phyloP scores from a whole-genome alignment of 2,797 vertebrate species.

The Ptychobarbus kaznakovi region DNA sequence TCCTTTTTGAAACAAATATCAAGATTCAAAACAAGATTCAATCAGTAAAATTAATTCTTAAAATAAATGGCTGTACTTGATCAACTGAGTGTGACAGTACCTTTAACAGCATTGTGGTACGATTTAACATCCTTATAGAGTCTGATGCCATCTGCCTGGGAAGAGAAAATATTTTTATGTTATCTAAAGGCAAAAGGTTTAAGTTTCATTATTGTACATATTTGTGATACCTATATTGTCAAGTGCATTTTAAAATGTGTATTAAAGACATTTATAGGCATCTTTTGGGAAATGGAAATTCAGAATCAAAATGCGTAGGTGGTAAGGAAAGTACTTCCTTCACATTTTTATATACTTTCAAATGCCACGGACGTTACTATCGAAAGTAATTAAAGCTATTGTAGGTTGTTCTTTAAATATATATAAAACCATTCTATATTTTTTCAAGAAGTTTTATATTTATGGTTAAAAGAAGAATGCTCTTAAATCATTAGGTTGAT shows the following conservation, averaged over 20 bases:
- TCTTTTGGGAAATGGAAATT: background rate
- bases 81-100: constrained; percentile 66
- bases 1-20: too few species aligned
- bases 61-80: background rate
- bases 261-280: background rate
- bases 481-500: background rate
- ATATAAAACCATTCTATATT: background rate
- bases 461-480: background rate
- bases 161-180: constrained; percentile 29
- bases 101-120: constrained; percentile 87
- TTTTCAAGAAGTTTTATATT: background rate
- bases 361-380: background rate
- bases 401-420: background rate
- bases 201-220: background rate
- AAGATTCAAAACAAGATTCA: background rate
- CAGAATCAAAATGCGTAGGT: background rate
- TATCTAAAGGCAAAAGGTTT: background rate
- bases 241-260: background rate
- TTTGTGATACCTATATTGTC: background rate
- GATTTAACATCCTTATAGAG: constrained; percentile 90
- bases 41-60: background rate
- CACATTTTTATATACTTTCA: background rate
- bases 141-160: constrained; percentile 83
- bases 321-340: background rate
- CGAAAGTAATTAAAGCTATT: background rate